Base-by-base conservation (phyloP, 2,888 invertebrate genomes). In the Taenaris catops region DNA sequence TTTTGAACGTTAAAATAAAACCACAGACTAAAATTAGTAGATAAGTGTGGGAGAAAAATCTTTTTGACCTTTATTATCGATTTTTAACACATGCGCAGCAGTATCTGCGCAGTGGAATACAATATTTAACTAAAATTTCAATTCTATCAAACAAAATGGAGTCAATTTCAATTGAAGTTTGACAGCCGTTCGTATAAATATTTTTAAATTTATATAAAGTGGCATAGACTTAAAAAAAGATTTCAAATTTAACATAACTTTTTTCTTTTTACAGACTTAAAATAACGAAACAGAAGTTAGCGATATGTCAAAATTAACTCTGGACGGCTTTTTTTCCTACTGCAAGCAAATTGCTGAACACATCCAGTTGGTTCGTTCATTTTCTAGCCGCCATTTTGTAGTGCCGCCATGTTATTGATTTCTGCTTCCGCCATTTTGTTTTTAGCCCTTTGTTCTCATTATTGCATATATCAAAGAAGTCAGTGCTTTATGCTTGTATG, bases 291-390 rank as follows among this genome's bases (percentile, higher is more conserved):
- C 63, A 69, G 65, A 70, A 65, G 69, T 68, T 69, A 70, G 59
- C 59, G 47, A 63, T 62, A 84, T 86, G 84, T 86, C 87, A 63
- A 87, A 87, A 69, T 69, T 84, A 59, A 81, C 75, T 53, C 62
- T 87, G 79, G 87, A 87, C 73, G 81, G 86, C 69, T 86, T 87
- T 79, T 86, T 80, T 76, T 81, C 84, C 57, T 87, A 87, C 84
- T 87, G 87, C 86, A 87, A 87, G 79, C 84, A 83, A 75, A 84
- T 87, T 61, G 87, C 87, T 57, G 87, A 87, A 43, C 87, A 87
- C 66, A 83, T 87, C 64, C 87, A 87, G 65, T 73, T 87, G 87
- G 87, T 87, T 84, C 66, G 87, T 87, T 70, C 64, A 63, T 49
- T 63, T 54, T 38, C 36, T 56, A 57, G 61, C 55, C 58, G 63